These are phyloP conservation scores for Ips nitidus DNA, from an alignment of 1,140 invertebrate species.

Conservation along the genomic window DNA sequence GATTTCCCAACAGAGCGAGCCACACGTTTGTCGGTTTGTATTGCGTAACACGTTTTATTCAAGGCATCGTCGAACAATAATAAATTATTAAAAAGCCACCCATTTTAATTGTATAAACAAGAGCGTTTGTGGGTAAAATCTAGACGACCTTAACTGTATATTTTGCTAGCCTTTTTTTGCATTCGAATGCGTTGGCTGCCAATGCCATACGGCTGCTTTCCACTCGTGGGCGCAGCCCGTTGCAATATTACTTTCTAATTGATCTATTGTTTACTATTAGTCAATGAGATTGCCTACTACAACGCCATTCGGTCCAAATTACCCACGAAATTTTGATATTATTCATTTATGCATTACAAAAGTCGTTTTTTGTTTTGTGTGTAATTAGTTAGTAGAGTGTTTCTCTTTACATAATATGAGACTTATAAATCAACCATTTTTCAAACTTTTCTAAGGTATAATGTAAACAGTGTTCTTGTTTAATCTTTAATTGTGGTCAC, in stretches of 20 bases:
- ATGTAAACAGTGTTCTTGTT: too few relatives aligned
- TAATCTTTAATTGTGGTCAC: too few relatives aligned
- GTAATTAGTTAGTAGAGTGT: too few relatives aligned
- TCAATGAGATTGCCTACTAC: not conserved
- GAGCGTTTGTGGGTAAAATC: slow-evolving; percentile 10
- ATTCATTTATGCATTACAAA: too few relatives aligned
- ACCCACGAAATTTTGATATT: too few relatives aligned
- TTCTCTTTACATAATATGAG: too few relatives aligned
- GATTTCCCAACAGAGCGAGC: not conserved
- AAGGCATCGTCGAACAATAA: not conserved
- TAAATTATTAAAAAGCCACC: not conserved
- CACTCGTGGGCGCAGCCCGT: slow-evolving; percentile 17
- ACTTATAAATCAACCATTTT: too few relatives aligned
- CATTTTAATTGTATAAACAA: not conserved
- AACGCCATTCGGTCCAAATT: too few relatives aligned
- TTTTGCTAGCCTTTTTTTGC: slow-evolving; percentile 20
- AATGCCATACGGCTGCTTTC: slow-evolving; percentile 6
- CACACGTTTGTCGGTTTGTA: not conserved
- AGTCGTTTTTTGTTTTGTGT: too few relatives aligned
- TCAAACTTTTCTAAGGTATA: too few relatives aligned
- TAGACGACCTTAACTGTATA: slow-evolving; percentile 33
- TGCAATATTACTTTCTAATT: slow-evolving; percentile 24
- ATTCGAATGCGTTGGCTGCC: not conserved
- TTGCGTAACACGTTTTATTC: slow-evolving; percentile 2
- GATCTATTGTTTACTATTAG: slow-evolving; percentile 16